Conservation (phyloP, 2,797 vertebrate genomes). For the Xenops minutus region DNA sequence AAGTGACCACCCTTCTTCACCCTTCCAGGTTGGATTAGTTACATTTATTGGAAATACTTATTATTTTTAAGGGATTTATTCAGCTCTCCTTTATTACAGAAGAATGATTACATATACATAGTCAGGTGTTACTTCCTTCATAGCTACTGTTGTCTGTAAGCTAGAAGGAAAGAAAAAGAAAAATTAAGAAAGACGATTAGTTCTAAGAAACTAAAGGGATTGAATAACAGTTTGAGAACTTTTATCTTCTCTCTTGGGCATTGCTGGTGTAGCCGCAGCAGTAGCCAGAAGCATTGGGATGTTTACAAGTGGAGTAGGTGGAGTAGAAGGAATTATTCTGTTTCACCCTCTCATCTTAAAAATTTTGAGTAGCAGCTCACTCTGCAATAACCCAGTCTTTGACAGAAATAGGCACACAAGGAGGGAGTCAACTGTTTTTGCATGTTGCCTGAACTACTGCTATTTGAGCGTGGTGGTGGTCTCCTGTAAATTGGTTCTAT, state of each 20-base stretch:
- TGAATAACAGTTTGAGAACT: background rate
- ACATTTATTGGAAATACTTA: background rate
- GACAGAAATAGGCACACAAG: background rate
- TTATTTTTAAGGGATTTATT: background rate
- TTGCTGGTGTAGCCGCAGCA: background rate
- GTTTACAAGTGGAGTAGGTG: background rate
- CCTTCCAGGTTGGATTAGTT: background rate
- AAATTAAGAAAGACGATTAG: background rate
- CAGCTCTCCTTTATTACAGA: background rate
- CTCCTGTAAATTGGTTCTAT: background rate
- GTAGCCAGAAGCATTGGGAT: background rate
- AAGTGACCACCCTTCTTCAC: background rate
- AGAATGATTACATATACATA: background rate
- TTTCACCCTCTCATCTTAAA: background rate
- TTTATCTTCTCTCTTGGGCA: background rate
- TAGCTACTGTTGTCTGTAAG: background rate
- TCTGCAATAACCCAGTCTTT: background rate
- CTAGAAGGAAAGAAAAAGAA: background rate
- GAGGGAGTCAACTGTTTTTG: background rate
- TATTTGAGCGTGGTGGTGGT: background rate
- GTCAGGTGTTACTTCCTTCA: background rate
- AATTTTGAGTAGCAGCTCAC: background rate
- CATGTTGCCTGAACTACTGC: background rate
- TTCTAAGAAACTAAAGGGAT: background rate
- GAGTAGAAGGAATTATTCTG: background rate